Percentiles rank a stretch among this genome's conserved stretches.
These are phyloP conservation scores for Lasius fuliginosus DNA, from an alignment of 2,888 invertebrate species.

Conservation along the genomic window DNA sequence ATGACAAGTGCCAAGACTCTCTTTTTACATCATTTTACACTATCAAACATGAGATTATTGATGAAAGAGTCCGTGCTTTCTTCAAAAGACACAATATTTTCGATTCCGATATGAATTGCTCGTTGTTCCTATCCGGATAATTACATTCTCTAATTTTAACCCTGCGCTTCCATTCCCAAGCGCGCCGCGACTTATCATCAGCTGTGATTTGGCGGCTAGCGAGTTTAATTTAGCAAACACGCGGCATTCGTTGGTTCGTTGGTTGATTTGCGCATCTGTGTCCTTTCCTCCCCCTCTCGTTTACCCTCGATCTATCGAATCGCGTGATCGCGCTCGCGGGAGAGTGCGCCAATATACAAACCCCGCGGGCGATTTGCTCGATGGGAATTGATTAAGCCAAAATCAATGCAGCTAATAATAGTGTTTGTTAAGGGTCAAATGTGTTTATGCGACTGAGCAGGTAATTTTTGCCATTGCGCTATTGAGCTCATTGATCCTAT, in stretches of 20 bases:
- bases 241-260: conserved; percentile 54
- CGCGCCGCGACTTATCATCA: conserved; percentile 64
- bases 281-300: conserved; percentile 34
- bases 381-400: conserved; percentile 59
- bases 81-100: not conserved
- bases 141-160: not conserved
- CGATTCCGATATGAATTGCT: not conserved
- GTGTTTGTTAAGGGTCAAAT: conserved; percentile 29
- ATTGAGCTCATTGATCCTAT: conserved; percentile 26
- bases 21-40: not conserved
- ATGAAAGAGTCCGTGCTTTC: not conserved
- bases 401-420: conserved; percentile 57
- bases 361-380: conserved; percentile 44
- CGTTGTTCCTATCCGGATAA: not conserved
- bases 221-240: conserved; percentile 49
- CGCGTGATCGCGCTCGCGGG: conserved; percentile 66
- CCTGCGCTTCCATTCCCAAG: conserved; percentile 14
- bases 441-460: conserved; percentile 38
- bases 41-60: not conserved
- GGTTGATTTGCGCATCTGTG: conserved; percentile 68
- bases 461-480: conserved; percentile 37
- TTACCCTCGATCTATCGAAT: conserved; percentile 59
- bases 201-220: conserved; percentile 67
- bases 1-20: not conserved
- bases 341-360: conserved; percentile 18